phyloP scores from a whole-genome alignment of 2,113 vertebrate genomes.

The rat (Rattus norvegicus) region DNA sequence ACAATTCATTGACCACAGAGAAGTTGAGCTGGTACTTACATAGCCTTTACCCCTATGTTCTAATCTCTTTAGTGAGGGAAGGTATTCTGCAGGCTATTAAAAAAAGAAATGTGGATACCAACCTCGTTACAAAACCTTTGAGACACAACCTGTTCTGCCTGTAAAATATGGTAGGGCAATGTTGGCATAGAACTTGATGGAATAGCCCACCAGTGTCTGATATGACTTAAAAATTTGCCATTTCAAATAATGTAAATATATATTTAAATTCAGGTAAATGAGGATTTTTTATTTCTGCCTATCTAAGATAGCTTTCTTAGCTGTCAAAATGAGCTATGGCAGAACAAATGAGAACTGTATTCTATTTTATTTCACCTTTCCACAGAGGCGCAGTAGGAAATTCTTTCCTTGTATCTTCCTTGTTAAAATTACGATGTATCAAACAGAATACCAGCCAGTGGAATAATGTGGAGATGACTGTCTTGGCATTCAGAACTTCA shows the following conservation, averaged over 20 bases:
- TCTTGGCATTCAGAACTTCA: constrained; percentile 38
- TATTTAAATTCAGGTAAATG: constrained; percentile 35
- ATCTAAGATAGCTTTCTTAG: not conserved
- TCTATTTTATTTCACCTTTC: constrained; percentile 54
- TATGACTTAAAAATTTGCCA: not conserved
- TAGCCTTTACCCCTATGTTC: not conserved
- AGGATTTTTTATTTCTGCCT: not conserved
- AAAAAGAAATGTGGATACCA: not conserved
- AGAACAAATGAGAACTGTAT: constrained; percentile 45
- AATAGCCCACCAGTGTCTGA: not conserved
- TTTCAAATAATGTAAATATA: not conserved
- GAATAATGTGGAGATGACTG: constrained; percentile 49
- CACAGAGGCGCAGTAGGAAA: not conserved
- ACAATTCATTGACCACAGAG: not conserved
- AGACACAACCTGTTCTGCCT: not conserved
- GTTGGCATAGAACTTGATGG: not conserved
- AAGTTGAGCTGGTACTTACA: not conserved
- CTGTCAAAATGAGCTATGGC: constrained; percentile 41
- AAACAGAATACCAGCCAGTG: not conserved
- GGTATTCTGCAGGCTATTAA: not conserved
- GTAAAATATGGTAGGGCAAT: not conserved
- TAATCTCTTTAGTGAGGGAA: not conserved
- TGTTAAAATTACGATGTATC: not conserved
- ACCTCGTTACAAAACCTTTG: not conserved
- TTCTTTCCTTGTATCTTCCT: constrained; percentile 63